Evolutionary conservation across 2,797 vertebrate genomes (phyloP).

Genomic region (Oceanodroma leucorhoa): DNA sequence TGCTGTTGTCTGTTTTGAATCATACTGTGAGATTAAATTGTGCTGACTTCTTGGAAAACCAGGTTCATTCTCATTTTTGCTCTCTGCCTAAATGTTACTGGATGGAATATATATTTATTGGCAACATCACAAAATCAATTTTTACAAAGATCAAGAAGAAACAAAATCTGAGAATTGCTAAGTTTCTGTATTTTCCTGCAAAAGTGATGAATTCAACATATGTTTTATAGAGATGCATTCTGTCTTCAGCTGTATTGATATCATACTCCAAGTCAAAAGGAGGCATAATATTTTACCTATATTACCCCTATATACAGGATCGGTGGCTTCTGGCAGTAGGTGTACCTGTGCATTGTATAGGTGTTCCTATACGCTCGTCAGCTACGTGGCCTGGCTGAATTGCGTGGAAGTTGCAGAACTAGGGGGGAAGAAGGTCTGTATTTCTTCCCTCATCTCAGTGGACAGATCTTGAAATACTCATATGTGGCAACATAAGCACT

Average conservation of each 20-base stretch:
- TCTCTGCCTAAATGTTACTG: not conserved
- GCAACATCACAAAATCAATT: not conserved
- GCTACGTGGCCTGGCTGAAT: not conserved
- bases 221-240: not conserved
- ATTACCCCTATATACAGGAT: not conserved
- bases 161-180: not conserved
- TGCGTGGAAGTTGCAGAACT: not conserved
- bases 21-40: not conserved
- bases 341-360: not conserved
- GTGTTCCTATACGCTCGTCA: accelerated
- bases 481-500: not conserved
- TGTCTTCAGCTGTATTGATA: not conserved
- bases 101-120: not conserved
- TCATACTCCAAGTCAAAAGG: not conserved
- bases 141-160: not conserved
- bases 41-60: not conserved
- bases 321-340: not conserved
- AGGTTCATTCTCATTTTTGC: not conserved
- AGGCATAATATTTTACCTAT: not conserved
- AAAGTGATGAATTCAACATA: not conserved
- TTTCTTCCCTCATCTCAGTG: not conserved
- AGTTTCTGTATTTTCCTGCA: not conserved
- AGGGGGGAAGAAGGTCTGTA: not conserved
- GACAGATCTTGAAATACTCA: not conserved
- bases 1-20: not conserved